Percentiles rank a stretch among this genome's conserved stretches.
These are phyloP conservation scores for Ivindomyrus marchei DNA, from an alignment of 2,113 vertebrate genomes.

Conservation along the genomic window DNA sequence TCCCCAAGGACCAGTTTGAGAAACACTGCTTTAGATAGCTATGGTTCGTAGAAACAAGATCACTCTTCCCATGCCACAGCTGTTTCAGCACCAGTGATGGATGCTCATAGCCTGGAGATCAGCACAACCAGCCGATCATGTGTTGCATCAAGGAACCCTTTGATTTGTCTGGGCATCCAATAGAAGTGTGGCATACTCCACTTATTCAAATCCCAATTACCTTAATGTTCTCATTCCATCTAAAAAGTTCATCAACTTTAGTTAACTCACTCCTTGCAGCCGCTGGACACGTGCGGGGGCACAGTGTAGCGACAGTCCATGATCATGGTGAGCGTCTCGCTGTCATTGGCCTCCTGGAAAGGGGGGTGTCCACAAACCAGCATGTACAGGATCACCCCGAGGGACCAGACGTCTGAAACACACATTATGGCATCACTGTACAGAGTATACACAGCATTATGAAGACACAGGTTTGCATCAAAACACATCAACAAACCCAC, in stretches of 20 bases:
- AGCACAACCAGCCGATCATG: not conserved
- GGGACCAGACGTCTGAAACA: constrained; percentile 77
- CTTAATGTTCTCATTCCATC: not conserved
- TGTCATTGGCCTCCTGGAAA: constrained; percentile 85
- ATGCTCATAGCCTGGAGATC: not conserved
- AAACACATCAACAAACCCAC: not conserved
- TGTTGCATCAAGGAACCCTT: not conserved
- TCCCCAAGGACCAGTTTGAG: not conserved
- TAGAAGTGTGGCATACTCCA: not conserved
- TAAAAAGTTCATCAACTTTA: not conserved
- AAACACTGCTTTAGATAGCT: not conserved
- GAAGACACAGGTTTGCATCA: constrained; percentile 20
- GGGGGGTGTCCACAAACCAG: constrained; percentile 77
- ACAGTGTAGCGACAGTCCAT: constrained; percentile 79
- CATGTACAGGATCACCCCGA: constrained; percentile 86
- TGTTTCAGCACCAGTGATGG: not conserved
- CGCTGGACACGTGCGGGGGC: constrained; percentile 60
- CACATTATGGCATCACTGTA: constrained; percentile 24
- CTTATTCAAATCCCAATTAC: not conserved
- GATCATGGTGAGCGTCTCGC: constrained; percentile 85
- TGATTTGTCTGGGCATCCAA: not conserved
- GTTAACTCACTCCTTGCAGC: constrained; percentile 68
- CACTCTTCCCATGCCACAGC: not conserved
- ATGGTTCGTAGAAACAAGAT: not conserved
- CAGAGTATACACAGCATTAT: constrained; percentile 27